Base-by-base conservation (phyloP, 1,140 invertebrate species). In the Drosophila persimilis region DNA sequence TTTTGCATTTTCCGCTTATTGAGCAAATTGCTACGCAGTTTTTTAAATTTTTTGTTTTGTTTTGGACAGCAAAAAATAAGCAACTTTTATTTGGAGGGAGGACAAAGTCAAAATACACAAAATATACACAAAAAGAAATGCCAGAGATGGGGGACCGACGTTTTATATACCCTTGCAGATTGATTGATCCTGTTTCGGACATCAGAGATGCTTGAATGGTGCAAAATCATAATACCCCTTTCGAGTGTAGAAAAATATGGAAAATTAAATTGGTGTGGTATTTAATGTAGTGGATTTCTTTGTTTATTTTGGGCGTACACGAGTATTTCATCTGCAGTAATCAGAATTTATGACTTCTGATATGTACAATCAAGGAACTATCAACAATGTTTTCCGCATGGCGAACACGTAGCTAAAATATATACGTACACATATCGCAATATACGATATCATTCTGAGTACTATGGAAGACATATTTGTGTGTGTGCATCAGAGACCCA, bases 361-460 rank as follows among this genome's bases (percentile, higher is more conserved):
- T 67, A 66, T 43, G 44, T 5, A 44, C 29, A 24, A 58, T 62
- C 41, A 8, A 13, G 46, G 9, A 57, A 20, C 39, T 62, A 44
- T 9, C 13, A 35, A 43, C 43, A 31, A 8, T 7, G 20, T 11
- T 44, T 58, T 57, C 41, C 64, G 24, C 31, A 24, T 2, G 17
- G n/a, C 7, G 20, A 50, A 70, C 66, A 70, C 66, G 66, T 69
- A 50, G 66, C 20, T 69, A 45, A 69, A 55, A 57, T 57, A 44
- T 31, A 22, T 17, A 22, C 0, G 3, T 35, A 8, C 35, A 35
- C 2, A 13, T 39, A 39, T 39, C 35, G 11, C 4, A 11, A 35
- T 35, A 9, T 35, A 35, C 31, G 9, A 35, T 9, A 35, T 35
- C 2, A 11, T 2, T 3, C 0, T 35, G 31, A 9, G 31, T 35